Conservation (phyloP, 1,140 invertebrate species). For the Cydia amplana region DNA sequence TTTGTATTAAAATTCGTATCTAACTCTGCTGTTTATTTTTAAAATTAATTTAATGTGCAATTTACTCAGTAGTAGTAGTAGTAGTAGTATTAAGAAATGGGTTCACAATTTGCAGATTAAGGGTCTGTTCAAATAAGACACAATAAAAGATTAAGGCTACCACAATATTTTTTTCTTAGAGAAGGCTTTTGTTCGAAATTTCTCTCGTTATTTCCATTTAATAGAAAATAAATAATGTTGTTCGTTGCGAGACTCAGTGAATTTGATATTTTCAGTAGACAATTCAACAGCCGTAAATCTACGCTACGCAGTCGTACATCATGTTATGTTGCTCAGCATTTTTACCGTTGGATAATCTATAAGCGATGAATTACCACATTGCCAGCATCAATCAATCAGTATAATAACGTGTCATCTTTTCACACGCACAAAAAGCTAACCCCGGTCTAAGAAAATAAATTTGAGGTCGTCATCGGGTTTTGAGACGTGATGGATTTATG, state of each 20-base stretch:
- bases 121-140: not conserved
- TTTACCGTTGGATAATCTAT: not conserved
- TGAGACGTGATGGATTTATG: conserved; percentile 21
- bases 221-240: conserved; percentile 18
- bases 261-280: not conserved
- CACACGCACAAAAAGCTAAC: conserved; percentile 19
- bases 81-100: conserved; percentile 24
- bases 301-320: not conserved
- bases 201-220: conserved; percentile 14
- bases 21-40: not conserved
- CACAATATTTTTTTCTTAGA: conserved; percentile 8
- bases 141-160: conserved; percentile 5
- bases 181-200: conserved; percentile 25
- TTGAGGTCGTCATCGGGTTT: conserved; percentile 2
- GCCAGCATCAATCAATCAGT: conserved; percentile 28
- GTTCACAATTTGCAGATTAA: conserved; percentile 22
- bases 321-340: not conserved
- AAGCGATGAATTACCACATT: conserved; percentile 13
- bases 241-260: not conserved
- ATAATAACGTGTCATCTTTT: conserved; percentile 32
- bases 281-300: conserved; percentile 5
- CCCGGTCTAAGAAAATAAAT: conserved; percentile 25
- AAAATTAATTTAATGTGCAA: not conserved
- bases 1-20: conserved; percentile 49
- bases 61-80: not conserved